A percentile compares a stretch with the other conserved stretches of the same genome.
Evolutionary conservation across 1,140 invertebrate genomes (phyloP).

Genomic region (Zaprionus ghesquierei): DNA sequence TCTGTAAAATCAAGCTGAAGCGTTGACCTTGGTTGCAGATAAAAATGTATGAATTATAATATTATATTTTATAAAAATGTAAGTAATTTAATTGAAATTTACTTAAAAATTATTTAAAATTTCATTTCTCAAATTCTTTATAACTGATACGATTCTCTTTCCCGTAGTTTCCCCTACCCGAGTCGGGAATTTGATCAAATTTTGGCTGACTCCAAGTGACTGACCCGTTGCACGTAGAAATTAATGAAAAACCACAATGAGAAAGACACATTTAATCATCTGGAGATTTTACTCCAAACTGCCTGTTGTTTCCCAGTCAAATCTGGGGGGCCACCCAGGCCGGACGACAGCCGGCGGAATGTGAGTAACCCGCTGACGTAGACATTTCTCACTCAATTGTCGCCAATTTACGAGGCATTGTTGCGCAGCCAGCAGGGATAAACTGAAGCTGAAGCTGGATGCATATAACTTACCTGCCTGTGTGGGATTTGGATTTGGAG

Average conservation of each 20-base stretch:
- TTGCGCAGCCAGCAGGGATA: conserved; percentile 23
- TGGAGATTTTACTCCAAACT: neutral
- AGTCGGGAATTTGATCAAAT: neutral
- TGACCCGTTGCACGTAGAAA: neutral
- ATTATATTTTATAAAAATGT: too few relatives aligned
- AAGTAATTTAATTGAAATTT: neutral
- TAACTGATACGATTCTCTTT: neutral
- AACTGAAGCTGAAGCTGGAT: conserved; percentile 18
- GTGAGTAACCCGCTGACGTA: conserved; percentile 30
- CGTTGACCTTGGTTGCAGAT: neutral
- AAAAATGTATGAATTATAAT: too few relatives aligned
- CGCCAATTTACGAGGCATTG: conserved; percentile 68
- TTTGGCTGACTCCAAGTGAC: neutral
- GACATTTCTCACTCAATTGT: conserved; percentile 63
- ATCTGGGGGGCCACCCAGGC: conserved; percentile 8
- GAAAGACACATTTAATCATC: conserved; percentile 15
- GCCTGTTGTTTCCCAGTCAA: neutral
- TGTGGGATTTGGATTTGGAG: conserved; percentile 56
- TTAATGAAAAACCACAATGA: conserved; percentile 6
- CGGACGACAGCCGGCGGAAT: neutral
- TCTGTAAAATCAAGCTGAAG: neutral
- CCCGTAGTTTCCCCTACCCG: neutral
- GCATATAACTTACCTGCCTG: conserved; percentile 57
- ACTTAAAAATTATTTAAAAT: neutral
- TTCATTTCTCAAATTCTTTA: neutral